Conservation (phyloP, 2,888 invertebrate species). For the Apamea sordens region DNA sequence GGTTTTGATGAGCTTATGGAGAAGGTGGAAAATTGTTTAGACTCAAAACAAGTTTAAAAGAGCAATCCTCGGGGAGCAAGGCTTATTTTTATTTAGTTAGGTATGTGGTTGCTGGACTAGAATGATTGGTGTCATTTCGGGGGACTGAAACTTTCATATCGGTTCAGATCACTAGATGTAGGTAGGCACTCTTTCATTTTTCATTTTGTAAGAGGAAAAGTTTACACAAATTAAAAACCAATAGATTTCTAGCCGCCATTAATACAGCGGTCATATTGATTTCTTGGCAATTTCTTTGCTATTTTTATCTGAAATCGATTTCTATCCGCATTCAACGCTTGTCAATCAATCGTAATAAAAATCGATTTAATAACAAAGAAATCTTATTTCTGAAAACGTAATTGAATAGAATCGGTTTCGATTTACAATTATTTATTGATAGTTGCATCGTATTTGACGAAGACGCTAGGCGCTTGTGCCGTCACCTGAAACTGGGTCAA, state of each 20-base stretch:
- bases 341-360: not conserved
- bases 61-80: too few species aligned
- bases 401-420: constrained; percentile 36
- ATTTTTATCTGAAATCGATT: constrained; percentile 11
- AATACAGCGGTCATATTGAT: constrained; percentile 1
- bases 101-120: not conserved
- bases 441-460: constrained; percentile 33
- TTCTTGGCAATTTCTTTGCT: not conserved
- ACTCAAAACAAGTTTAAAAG: not conserved
- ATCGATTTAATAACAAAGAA: constrained; percentile 18
- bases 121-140: not conserved
- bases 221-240: not conserved
- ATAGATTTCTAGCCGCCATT: not conserved
- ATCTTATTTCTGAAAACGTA: not conserved
- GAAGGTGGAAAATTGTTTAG: not conserved
- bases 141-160: not conserved
- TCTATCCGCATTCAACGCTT: not conserved
- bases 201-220: not conserved
- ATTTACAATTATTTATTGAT: constrained; percentile 32
- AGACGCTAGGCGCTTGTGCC: constrained; percentile 19
- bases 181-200: not conserved
- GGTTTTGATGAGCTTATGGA: not conserved
- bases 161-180: not conserved
- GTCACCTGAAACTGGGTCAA: constrained; percentile 51
- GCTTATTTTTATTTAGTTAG: not conserved